Percentiles rank a stretch among this genome's conserved stretches.
phyloP scores from a whole-genome alignment of 2,797 vertebrate genomes.

The Spinibarbus caldwelli region DNA sequence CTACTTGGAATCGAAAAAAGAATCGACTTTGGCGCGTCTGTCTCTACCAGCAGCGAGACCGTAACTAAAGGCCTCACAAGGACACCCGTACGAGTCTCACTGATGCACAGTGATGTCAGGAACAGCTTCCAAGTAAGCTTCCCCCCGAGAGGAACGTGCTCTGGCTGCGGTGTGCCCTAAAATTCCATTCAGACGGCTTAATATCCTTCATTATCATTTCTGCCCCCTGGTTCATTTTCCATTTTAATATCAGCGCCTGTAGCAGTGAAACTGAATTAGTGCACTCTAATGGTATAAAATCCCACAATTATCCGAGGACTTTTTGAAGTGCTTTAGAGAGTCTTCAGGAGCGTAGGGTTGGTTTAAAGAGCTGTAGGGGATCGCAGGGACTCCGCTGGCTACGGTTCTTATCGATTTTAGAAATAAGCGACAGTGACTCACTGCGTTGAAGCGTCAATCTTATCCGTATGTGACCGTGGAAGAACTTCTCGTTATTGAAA shows the following conservation, averaged over 20 bases:
- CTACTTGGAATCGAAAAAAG: background rate
- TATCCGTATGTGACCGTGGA: slow-evolving; percentile 23
- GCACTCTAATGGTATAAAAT: slow-evolving; percentile 25
- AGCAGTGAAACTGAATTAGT: slow-evolving; percentile 28
- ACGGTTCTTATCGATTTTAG: slow-evolving; percentile 1
- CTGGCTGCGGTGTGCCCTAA: slow-evolving; percentile 8
- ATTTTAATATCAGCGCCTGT: slow-evolving; percentile 33
- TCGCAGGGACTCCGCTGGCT: background rate
- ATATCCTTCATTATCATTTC: slow-evolving; percentile 35
- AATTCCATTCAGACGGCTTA: slow-evolving; percentile 17
- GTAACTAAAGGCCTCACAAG: slow-evolving; percentile 38
- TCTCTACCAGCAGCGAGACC: slow-evolving; percentile 3
- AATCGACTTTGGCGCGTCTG: background rate
- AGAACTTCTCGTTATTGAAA: background rate
- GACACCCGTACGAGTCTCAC: slow-evolving; percentile 10
- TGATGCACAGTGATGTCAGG: slow-evolving; percentile 43
- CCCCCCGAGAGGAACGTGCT: background rate
- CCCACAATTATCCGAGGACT: slow-evolving; percentile 14
- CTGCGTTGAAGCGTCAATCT: slow-evolving; percentile 11
- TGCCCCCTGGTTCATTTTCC: slow-evolving; percentile 39
- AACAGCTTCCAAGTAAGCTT: slow-evolving; percentile 12
- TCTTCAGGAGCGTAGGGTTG: slow-evolving; percentile 3
- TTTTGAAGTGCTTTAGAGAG: slow-evolving; percentile 34
- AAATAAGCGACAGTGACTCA: slow-evolving; percentile 33
- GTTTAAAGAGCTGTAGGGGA: slow-evolving; percentile 13